Evolutionary conservation across 2,113 vertebrate genomes (phyloP).

Genomic region (Phrynocephalus versicolor): DNA sequence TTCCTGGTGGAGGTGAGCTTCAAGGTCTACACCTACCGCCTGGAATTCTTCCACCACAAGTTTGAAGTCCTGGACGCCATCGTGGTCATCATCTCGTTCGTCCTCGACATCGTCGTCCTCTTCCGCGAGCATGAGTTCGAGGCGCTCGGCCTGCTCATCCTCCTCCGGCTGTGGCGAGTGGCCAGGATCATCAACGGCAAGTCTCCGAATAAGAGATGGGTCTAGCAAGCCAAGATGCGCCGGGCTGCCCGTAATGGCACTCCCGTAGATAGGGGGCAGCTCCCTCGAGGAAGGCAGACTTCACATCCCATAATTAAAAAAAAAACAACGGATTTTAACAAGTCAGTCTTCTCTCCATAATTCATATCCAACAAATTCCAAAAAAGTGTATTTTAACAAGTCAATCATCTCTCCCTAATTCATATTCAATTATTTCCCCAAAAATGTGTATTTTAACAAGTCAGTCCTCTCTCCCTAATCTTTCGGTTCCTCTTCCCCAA

Average conservation of each 20-base stretch:
- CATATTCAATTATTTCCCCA: no score
- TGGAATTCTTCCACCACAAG: constrained; percentile 94
- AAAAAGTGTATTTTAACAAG: no score
- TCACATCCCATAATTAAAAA: background rate
- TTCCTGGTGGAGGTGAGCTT: constrained; percentile 89
- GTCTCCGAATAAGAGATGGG: rapidly evolving
- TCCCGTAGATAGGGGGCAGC: background rate
- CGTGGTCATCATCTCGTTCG: constrained; percentile 88
- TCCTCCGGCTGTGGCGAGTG: constrained; percentile 94
- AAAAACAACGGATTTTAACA: background rate
- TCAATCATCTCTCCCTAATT: no score
- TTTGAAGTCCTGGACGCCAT: constrained; percentile 92
- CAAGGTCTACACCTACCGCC: constrained; percentile 85
- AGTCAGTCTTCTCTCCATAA: background rate
- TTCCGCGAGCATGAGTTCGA: constrained; percentile 86
- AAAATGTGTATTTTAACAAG: background rate
- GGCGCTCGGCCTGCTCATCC: constrained; percentile 87
- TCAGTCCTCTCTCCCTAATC: background rate
- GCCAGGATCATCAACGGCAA: constrained; percentile 94
- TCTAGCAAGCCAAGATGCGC: rapidly evolving
- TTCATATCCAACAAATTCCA: no score
- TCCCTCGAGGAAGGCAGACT: background rate
- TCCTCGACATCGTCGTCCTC: constrained; percentile 85
- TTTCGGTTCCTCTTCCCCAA: no score
- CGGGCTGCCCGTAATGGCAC: background rate